A percentile compares a stretch with the other conserved stretches of the same genome.
These are phyloP conservation scores for Pseudochirops corinnae DNA, from an alignment of 2,797 vertebrate genomes.

Conservation along the genomic window DNA sequence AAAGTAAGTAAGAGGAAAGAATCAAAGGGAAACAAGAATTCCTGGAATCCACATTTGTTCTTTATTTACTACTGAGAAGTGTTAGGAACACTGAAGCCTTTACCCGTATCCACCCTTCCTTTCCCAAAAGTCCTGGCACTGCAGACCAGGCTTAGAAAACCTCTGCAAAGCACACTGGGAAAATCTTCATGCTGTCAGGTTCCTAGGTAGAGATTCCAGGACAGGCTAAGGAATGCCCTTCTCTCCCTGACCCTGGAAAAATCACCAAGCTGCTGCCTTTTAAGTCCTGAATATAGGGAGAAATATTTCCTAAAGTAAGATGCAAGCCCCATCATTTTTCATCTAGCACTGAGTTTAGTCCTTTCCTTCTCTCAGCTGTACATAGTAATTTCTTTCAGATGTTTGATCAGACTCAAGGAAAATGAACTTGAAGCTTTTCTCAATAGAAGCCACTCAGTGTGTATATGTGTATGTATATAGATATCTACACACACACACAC, in stretches of 20 bases:
- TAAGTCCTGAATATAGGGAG: background rate
- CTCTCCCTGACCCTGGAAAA: accelerated
- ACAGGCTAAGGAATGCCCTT: background rate
- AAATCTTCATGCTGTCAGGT: accelerated
- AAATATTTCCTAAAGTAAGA: background rate
- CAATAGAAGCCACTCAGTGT: background rate
- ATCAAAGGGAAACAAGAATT: background rate
- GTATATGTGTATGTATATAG: no score
- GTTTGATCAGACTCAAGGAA: accelerated
- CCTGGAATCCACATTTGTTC: background rate
- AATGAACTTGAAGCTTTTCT: background rate
- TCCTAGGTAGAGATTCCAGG: accelerated
- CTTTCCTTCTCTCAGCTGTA: no score
- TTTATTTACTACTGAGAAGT: background rate
- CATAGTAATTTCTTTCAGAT: background rate
- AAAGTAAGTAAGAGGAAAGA: constrained; percentile 87
- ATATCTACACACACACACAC: no score
- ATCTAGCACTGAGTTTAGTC: accelerated
- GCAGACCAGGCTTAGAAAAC: background rate
- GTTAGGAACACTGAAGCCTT: background rate
- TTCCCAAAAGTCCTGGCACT: background rate
- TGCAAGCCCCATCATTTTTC: accelerated
- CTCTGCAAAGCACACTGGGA: background rate
- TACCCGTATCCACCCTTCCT: background rate
- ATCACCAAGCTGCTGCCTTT: background rate